Base-by-base conservation (phyloP, 2,113 vertebrate species). In the Glaucomys volans region DNA sequence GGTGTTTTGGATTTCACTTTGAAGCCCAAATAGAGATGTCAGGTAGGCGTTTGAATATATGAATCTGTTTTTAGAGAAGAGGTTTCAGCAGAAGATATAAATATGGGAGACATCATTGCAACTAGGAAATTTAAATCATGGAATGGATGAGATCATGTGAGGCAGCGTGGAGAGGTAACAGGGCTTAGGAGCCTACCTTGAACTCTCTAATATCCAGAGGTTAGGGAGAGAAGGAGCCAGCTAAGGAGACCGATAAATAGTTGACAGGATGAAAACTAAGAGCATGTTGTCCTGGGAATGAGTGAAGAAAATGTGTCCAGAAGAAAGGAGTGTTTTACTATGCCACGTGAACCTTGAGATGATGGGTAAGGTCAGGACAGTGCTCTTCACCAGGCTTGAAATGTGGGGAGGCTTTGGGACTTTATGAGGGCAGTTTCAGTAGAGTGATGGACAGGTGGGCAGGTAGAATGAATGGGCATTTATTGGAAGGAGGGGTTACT, bases 211-310 rank as follows among this genome's bases (percentile, higher is more conserved):
- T 35, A 42, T 93, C 85, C 50, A 30, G 54, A 83, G 75, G 30
- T 50, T 44, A 42, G 30, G 10, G 7, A 84, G 71, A 86, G 52
- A 71, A 82, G 76, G 50, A 89, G 22, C 28, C 71, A 83, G 59
- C 76, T n/a, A 77, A 89, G 82, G 88, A 96, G 80, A 89, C n/a
- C 62, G 35, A 87, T 81, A 76, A 90, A 64, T 17, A 84, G 59
- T 52, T 8, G 9, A 44, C 64, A 77, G 83, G 37, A 71, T 88
- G 42, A 50, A 93, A 66, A 67, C 50, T 59, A 72, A 74, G 42
- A 71, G 2, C 28, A 47, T 26, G 16, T 11, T 57, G 42, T n/a
- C 26, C 74, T 30, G 44, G 18, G 26, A 91, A 44, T 28, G 2
- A 67, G 35, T 79, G 64, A 54, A 59, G 86, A 72, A 37, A 16